phyloP scores from a whole-genome alignment of 2,888 invertebrate species.

The Nycteola revayana region DNA sequence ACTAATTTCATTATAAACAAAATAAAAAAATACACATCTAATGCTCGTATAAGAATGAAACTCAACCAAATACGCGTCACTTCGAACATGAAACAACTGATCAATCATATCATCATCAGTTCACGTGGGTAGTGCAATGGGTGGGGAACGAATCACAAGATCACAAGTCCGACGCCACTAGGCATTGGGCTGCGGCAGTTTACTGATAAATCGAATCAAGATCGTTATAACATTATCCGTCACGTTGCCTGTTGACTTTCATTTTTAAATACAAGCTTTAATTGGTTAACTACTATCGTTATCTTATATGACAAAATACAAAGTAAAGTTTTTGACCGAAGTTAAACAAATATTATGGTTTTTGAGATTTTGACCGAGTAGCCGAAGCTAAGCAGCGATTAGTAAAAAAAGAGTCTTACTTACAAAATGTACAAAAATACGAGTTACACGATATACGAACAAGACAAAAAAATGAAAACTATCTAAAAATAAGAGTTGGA shows the following conservation, averaged over 20 bases:
- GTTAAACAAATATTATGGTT: slow-evolving; percentile 24
- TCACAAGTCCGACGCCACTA: too few relatives aligned
- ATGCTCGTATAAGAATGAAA: too few relatives aligned
- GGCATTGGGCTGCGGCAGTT: too few relatives aligned
- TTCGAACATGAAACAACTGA: too few relatives aligned
- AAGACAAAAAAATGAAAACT: slow-evolving; percentile 4
- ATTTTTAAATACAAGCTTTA: too few relatives aligned
- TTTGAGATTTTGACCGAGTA: slow-evolving; percentile 30
- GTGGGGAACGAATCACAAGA: too few relatives aligned
- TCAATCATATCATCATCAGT: too few relatives aligned
- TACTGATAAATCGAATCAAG: too few relatives aligned
- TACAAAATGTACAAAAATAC: slow-evolving; percentile 35
- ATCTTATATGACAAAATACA: slow-evolving; percentile 23
- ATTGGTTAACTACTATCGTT: slow-evolving; percentile 41
- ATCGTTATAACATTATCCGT: too few relatives aligned
- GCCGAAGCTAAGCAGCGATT: slow-evolving; percentile 18
- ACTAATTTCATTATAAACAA: slow-evolving; percentile 48
- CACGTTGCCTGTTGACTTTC: too few relatives aligned
- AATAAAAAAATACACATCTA: slow-evolving; percentile 54
- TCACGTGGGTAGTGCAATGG: too few relatives aligned
- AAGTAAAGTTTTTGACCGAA: slow-evolving; percentile 39
- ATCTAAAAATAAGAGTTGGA: slow-evolving; percentile 4
- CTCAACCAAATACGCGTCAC: too few relatives aligned
- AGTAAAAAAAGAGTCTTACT: slow-evolving; percentile 13
- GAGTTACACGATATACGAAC: slow-evolving; percentile 10